Evolutionary conservation across 2,797 vertebrate genomes (phyloP), one percentile per base, ranked within the genome.

Genomic region (Spinibarbus caldwelli): DNA sequence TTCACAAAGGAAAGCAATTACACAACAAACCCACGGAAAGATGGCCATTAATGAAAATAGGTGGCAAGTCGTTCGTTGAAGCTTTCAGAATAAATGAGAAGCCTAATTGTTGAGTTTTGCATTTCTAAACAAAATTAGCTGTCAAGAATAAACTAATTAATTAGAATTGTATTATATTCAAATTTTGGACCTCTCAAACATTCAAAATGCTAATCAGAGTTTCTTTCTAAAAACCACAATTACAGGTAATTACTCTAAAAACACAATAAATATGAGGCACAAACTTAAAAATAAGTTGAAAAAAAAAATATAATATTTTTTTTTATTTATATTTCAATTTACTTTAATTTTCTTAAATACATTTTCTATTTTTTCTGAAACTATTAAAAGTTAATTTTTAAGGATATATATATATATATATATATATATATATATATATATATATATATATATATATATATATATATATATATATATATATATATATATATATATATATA

Each of bases 51-150:
- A 36, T 31, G 71, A 73, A 86, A 78, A 70, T 7, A 52, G 36
- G 57, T 26, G 29, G 26, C 43, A 67, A 67, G 41, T 80, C 34
- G 3, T n/a, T n/a, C n/a, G n/a, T 26, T 57, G 83, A 79, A 67
- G 23, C 45, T 81, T 81, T 88, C 85, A 67, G 43, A 88, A 68
- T 71, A 45, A 72, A 64, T 80, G 62, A 86, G 36, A 76, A 38
- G 12, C 67, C 45, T 12, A 17, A 85, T 66, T 45, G 52, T 1
- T 41, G 52, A 47, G n/a, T 68, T 45, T 52, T 84, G 43, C 17
- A 62, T 75, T 43, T 85, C 12, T 4, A 41, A 66, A 78, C 23
- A 76, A 80, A 68, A 52, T 26, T 8, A 49, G 76, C 26, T 83
- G 41, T 43, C 68, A 59, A 38, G 14, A 57, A 38, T n/a, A 41